Base-by-base conservation (phyloP, 2,888 invertebrate genomes). In the Muscina levida region DNA sequence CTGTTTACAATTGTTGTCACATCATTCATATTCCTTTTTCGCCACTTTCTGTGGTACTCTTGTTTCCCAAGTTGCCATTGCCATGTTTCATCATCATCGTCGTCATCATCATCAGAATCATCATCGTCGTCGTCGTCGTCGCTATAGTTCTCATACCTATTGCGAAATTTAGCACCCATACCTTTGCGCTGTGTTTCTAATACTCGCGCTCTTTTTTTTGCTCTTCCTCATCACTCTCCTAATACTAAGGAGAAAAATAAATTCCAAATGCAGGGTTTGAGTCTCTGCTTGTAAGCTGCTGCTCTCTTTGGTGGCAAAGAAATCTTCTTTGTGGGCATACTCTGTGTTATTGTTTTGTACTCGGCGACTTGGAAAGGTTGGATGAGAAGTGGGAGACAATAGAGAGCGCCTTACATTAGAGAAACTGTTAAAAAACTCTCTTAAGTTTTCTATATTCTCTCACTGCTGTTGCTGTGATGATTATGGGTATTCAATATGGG, bases 1-100 rank as follows among this genome's bases (percentile, higher is more conserved):
- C 59, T 53, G 24, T 53, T 53, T 24, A n/a, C 59, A 2, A 42
- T 42, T 62, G 62, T 62, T 62, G 62, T 62, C 62, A 62, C 62
- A 62, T 62, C 62, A 62, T 62, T 62, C 62, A 62, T 62, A 39
- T 62, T 62, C 62, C 62, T 62, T 39, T 62, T 19, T 2, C 22
- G 42, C 13, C 22, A 39, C 62, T 39, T 62, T 59, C 59, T 59
- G 42, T 3, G 31, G 13, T 2, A 11, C 4, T 39, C 42, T 42
- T 62, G 42, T 37, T 39, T 26, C 13, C 39, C 19, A 62, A 62
- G 39, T 62, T 17, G 19, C 8, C 22, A 10, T 22, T 31, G 31
- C 31, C 31, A 31, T 31, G 31, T 31, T 31, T 31, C 31, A 31
- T 31, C 31, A 31, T 31, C 3, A 31, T 31, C 31, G 8, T 31